These are phyloP conservation scores for Gymnodraco acuticeps DNA, from an alignment of 2,797 vertebrate species.

Conservation along the genomic window DNA sequence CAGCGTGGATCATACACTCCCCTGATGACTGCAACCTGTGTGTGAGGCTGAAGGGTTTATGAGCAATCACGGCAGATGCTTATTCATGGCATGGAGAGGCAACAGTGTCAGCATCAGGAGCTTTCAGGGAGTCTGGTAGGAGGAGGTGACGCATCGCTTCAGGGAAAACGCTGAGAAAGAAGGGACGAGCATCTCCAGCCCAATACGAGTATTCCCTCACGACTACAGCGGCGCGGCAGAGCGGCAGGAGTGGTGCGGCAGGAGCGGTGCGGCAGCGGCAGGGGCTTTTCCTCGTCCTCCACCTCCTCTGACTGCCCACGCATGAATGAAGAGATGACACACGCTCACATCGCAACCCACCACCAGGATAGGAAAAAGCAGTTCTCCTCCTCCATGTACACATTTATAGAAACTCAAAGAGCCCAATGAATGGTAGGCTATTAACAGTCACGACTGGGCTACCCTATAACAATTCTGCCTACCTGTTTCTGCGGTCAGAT, in stretches of 20 bases:
- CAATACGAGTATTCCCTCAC: constrained; percentile 83
- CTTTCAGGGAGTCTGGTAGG: constrained; percentile 57
- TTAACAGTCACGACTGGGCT: constrained; percentile 38
- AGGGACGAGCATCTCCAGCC: constrained; percentile 68
- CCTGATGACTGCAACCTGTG: constrained; percentile 6
- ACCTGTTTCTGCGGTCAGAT: not conserved
- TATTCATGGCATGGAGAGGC: constrained; percentile 55
- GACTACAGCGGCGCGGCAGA: constrained; percentile 59
- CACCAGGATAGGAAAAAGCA: constrained; percentile 20
- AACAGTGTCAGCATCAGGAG: constrained; percentile 69
- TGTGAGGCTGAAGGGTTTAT: constrained; percentile 18
- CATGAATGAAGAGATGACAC: constrained; percentile 77
- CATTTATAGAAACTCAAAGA: constrained; percentile 42
- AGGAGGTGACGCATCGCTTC: constrained; percentile 78
- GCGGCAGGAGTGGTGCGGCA: constrained; percentile 13
- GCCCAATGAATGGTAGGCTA: not conserved
- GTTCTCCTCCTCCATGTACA: constrained; percentile 29
- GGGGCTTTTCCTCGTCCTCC: constrained; percentile 78
- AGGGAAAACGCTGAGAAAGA: constrained; percentile 56
- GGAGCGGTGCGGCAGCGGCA: constrained; percentile 32
- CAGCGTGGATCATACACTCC: not conserved
- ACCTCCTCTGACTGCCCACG: constrained; percentile 69
- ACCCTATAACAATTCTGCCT: not conserved
- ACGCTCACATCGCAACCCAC: constrained; percentile 38
- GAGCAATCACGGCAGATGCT: constrained; percentile 53